phyloP scores from a whole-genome alignment of 2,888 invertebrate species.

The Griposia aprilina region DNA sequence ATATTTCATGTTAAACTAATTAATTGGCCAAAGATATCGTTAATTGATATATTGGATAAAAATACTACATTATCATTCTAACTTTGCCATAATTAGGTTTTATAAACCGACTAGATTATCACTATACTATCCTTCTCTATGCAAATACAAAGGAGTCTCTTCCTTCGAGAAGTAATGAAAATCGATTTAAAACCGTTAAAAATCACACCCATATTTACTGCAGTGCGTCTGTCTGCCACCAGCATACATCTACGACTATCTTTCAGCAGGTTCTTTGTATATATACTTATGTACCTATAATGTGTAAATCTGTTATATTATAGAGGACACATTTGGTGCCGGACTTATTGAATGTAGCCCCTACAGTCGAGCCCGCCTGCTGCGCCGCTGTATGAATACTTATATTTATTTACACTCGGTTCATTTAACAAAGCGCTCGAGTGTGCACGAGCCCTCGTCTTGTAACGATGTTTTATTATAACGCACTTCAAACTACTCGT shows the following conservation, averaged over 20 bases:
- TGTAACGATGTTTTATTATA: conserved; percentile 77
- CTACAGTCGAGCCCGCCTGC: conserved; percentile 80
- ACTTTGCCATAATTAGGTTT: neutral
- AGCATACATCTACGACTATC: neutral
- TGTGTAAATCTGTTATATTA: conserved; percentile 39
- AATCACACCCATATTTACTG: neutral
- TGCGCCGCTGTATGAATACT: conserved; percentile 85
- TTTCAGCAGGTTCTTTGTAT: conserved; percentile 13
- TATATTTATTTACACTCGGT: conserved; percentile 90
- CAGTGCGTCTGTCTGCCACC: neutral
- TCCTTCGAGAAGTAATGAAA: neutral
- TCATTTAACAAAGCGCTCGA: conserved; percentile 88
- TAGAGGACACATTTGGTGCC: conserved; percentile 74
- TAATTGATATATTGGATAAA: neutral
- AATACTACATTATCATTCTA: neutral
- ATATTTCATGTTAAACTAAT: neutral
- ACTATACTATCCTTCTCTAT: neutral
- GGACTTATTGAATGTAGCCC: conserved; percentile 85
- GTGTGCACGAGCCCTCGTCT: conserved; percentile 80
- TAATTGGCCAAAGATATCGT: neutral
- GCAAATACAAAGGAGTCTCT: neutral
- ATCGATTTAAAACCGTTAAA: neutral
- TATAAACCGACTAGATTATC: neutral
- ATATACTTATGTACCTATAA: conserved; percentile 7
- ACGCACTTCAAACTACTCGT: conserved; percentile 63